Base-by-base conservation (phyloP, 2,113 vertebrate genomes). In the Kryptolebias marmoratus region DNA sequence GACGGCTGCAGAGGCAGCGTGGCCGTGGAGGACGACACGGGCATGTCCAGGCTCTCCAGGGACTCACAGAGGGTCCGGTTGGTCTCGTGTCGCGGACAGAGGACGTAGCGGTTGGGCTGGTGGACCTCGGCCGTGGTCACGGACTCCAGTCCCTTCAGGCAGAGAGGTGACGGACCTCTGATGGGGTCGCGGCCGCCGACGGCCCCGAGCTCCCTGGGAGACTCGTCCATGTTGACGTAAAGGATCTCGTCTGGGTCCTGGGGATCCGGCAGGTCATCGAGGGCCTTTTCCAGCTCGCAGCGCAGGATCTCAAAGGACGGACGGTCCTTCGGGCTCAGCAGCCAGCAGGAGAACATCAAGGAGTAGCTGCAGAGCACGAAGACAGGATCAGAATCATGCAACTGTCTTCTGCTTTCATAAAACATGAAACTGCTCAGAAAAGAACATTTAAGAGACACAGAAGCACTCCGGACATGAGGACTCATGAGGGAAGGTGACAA, bases 221-320 rank as follows among this genome's bases (percentile, higher is more conserved):
- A 93, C 68, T 96, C 95, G 45, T 97, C 96, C 96, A 97, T 96
- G 90, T 97, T 97, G 82, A 97, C 96, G 0, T 97, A 97, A 30
- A 97, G 94, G 87, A 96, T 97, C 90, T 96, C 96, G 0, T 97
- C 94, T 0, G 96, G 94, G 58, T 95, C 95, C 86, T 95, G 94
- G 11, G 90, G 79, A 27, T 92, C 94, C 0, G 96, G 96, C 50
- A 96, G 94, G n/a, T 95, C 93, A 52, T 95, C 95, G 0, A 96
- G 87, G 8, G 93, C 93, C 48, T 95, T 95, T 84, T 97, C 95
- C 76, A 97, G 91, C 79, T 95, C 94, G 11, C 92, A 91, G 67
- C 93, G 79, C 56, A 97, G 89, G 8, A 90, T 84, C 73, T 96
- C 81, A 9, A 97, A 97, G 3, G 90, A 91, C 0, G 95, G 96